A percentile compares a stretch with the other conserved stretches of the same genome.
Evolutionary conservation across 2,888 invertebrate species (phyloP).

Genomic region (Elysia crispata): DNA sequence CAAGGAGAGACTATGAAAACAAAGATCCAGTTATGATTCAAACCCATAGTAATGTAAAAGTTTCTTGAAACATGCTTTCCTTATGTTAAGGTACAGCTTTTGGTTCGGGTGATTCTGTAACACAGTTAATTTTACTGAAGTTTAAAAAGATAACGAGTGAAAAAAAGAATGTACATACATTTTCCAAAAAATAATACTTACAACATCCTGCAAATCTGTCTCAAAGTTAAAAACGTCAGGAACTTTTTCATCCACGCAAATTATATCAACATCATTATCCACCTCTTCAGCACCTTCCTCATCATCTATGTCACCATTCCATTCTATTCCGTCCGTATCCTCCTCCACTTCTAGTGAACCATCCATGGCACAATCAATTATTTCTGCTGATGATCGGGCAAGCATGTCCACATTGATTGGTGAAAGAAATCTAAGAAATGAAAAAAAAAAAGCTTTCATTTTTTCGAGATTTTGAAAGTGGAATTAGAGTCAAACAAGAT

Average conservation of each 20-base stretch:
- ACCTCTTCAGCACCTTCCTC: slow-evolving; percentile 45
- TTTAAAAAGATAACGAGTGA: no score
- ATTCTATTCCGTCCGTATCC: not conserved
- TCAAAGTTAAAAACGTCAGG: slow-evolving; percentile 25
- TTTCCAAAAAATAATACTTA: not conserved
- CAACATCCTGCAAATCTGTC: slow-evolving; percentile 3
- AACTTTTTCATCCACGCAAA: slow-evolving; percentile 22
- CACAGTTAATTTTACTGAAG: no score
- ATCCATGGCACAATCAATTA: slow-evolving; percentile 24
- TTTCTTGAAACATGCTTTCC: no score
- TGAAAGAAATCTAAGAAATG: no score
- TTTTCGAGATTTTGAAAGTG: no score
- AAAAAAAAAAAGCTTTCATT: no score
- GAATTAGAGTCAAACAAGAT: no score
- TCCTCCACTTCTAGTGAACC: slow-evolving; percentile 20
- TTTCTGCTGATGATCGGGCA: not conserved
- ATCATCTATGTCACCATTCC: slow-evolving; percentile 23
- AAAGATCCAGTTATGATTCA: no score
- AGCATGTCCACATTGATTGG: not conserved
- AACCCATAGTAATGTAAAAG: no score
- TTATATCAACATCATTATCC: slow-evolving; percentile 38
- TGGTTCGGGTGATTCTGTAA: no score
- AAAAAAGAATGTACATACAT: not conserved
- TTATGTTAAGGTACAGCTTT: no score
- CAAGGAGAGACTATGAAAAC: no score